Conservation (phyloP, 92 coral and sea anemone genomes). For the Porites divaricata region DNA sequence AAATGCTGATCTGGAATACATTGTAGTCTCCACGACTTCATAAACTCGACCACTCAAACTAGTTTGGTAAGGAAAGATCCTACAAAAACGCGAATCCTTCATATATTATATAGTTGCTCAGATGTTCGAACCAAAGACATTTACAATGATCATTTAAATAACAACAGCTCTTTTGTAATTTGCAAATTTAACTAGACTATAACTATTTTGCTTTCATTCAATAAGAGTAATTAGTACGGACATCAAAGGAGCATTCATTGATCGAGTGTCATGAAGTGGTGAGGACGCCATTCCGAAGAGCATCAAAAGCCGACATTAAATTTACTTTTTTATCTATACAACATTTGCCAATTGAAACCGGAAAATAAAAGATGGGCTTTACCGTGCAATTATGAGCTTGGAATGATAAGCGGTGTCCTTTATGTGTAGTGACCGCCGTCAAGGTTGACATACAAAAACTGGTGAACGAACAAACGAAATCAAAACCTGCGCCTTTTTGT, state of each 20-base stretch:
- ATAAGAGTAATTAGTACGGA: slow-evolving; percentile 35
- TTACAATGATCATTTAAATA: background rate
- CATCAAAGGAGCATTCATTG: slow-evolving; percentile 30
- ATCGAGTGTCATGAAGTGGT: slow-evolving; percentile 2
- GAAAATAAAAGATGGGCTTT: slow-evolving; percentile 24
- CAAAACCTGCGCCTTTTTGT: background rate
- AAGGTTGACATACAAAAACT: slow-evolving; percentile 18
- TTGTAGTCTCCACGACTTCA: background rate
- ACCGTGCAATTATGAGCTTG: slow-evolving; percentile 29
- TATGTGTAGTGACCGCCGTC: background rate
- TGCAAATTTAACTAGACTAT: slow-evolving; percentile 25
- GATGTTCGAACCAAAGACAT: background rate
- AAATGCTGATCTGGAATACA: background rate
- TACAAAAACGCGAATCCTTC: background rate
- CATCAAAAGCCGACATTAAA: slow-evolving; percentile 25
- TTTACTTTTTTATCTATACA: slow-evolving; percentile 18
- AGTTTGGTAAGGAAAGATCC: background rate
- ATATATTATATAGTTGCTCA: background rate
- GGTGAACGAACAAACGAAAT: slow-evolving; percentile 11
- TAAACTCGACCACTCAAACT: background rate
- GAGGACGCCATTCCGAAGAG: slow-evolving; percentile 11
- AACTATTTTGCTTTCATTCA: slow-evolving; percentile 31
- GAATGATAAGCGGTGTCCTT: slow-evolving; percentile 33
- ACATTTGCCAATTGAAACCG: slow-evolving; percentile 8
- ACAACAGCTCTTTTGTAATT: slow-evolving; percentile 33